Base-by-base conservation (phyloP, 2,797 vertebrate genomes). In the Hafferia zeledoni region DNA sequence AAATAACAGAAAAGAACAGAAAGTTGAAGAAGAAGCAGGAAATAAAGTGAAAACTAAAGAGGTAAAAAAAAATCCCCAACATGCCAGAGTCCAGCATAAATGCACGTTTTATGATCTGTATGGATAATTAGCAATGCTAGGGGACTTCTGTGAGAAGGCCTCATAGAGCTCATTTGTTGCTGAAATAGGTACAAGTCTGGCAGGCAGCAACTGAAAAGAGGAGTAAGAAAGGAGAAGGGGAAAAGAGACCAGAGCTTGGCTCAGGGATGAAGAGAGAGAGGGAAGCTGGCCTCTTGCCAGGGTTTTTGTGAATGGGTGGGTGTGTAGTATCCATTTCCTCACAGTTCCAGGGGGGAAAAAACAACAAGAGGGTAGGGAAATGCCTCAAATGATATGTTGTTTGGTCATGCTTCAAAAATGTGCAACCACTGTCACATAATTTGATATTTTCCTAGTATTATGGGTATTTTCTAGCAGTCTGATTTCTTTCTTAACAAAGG, bases 251-350 rank as follows among this genome's bases (percentile, higher is more conserved):
- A 0, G 67, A 94, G 85, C 50, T 92, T 93, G 79, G 83, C 81
- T 93, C 53, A 13, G 9, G 70, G 69, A 92, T 56, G 64, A 53
- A 89, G 87, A 93, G 56, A 93, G 71, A 83, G 57, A 86, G 79
- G 85, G 77, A 89, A 94, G 57, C 70, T 94, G 94, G 97, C 96
- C 80, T 65, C 37, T 37, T 0, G 69, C 93, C 96, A 97, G 81
- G 61, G 35, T 43, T 95, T 97, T 82, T 96, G 84, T 97, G 97
- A 98, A 97, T 97, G 96, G 90, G 85, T 81, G 94, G 86, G 92
- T 95, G 83, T 94, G 93, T 88, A 78, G 57, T n/a, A 52, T 89
- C 89, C 80, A 87, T 85, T 97, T 97, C 96, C 87, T 95, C 75
- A 7, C 53, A 88, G 94, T 96, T 97, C 91, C 95, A 71, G 47